These are phyloP conservation scores for Esox masquinongy DNA, from an alignment of 2,797 vertebrate genomes.

Conservation along the genomic window DNA sequence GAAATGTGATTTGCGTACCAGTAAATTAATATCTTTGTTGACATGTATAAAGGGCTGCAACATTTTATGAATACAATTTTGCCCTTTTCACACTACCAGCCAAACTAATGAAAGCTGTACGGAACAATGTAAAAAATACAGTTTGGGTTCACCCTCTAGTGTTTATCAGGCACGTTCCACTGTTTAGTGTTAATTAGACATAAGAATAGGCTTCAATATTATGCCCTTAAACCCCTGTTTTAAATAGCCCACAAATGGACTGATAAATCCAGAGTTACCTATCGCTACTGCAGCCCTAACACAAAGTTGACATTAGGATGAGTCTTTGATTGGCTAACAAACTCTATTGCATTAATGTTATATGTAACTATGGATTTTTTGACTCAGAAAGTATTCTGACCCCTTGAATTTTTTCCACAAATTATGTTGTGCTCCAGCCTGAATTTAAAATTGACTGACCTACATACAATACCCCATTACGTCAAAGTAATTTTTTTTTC, in stretches of 20 bases:
- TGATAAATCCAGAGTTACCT: constrained; percentile 14
- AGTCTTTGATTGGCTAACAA: neutral
- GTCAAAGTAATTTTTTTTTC: too few relatives aligned
- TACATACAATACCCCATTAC: too few relatives aligned
- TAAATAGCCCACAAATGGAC: constrained; percentile 1
- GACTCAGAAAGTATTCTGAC: too few relatives aligned
- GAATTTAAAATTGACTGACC: too few relatives aligned
- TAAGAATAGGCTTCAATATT: neutral
- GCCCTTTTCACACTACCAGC: neutral
- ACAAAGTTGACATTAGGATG: neutral
- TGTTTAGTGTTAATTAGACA: too few relatives aligned
- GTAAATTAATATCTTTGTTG: constrained; percentile 25
- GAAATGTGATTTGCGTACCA: constrained; percentile 50
- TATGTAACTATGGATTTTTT: constrained; percentile 10
- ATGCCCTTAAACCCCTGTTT: neutral
- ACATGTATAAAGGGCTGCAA: constrained; percentile 1
- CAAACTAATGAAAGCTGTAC: neutral
- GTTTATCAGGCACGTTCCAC: neutral
- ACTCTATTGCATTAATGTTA: constrained; percentile 14
- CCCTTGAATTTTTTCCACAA: too few relatives aligned
- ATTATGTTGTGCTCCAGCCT: too few relatives aligned
- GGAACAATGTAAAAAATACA: neutral
- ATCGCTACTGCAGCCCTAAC: neutral
- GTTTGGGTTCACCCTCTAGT: neutral
- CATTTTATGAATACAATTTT: neutral